Evolutionary conservation across 2,113 vertebrate species (phyloP).

Genomic region (Rhinoderma darwinii): DNA sequence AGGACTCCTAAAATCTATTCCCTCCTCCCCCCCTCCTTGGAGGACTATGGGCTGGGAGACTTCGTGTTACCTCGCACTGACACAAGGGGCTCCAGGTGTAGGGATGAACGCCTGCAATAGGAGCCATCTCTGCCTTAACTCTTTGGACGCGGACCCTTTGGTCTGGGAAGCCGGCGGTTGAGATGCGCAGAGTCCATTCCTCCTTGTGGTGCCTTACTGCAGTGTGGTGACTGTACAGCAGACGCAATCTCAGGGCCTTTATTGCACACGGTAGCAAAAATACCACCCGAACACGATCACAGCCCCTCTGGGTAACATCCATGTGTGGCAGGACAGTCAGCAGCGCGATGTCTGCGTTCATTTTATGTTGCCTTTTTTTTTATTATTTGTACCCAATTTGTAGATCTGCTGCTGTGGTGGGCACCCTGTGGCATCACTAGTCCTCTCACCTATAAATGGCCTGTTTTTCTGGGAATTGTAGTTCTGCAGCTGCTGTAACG

Average conservation of each 20-base stretch:
- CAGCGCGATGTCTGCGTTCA: neutral
- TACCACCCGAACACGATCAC: neutral
- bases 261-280: neutral
- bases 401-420: neutral
- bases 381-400: neutral
- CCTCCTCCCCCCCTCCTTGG: neutral
- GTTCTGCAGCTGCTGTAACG: neutral
- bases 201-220: conserved; percentile 52
- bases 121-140: conserved; percentile 54
- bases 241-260: conserved; percentile 42
- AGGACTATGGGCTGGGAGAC: neutral
- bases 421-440: neutral
- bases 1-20: conserved; percentile 16
- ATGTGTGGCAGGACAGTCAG: neutral
- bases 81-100: conserved; percentile 18
- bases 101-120: neutral
- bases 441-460: neutral
- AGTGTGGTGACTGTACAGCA: neutral
- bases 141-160: neutral
- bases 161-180: neutral
- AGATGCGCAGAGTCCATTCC: conserved; percentile 6
- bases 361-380: neutral
- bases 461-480: neutral
- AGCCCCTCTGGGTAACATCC: neutral
- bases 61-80: conserved; percentile 46